Evolutionary conservation across 2,113 vertebrate genomes (phyloP).

Genomic region (Panurus biarmicus): DNA sequence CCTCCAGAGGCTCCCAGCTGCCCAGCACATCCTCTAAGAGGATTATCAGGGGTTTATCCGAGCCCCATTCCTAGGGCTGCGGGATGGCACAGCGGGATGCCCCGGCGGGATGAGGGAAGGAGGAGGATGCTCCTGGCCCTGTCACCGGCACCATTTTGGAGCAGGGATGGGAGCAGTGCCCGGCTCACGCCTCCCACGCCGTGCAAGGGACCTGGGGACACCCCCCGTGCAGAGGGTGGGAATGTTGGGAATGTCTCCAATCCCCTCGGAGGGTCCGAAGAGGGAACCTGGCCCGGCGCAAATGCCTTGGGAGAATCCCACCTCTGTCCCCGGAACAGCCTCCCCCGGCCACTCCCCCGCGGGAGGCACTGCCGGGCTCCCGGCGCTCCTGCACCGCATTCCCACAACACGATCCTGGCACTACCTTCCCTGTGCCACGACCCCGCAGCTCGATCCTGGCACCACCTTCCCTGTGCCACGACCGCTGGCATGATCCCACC

Average conservation of each 20-base stretch:
- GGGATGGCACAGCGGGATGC: neutral
- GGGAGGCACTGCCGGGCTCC: fast-evolving
- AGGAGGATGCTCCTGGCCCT: neutral
- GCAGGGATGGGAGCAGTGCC: fast-evolving
- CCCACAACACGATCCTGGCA: fast-evolving
- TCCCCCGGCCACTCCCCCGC: neutral
- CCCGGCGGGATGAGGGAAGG: neutral
- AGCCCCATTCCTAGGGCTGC: neutral
- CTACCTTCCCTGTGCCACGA: neutral
- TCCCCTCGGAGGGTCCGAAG: fast-evolving
- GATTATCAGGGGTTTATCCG: neutral
- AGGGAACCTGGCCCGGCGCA: fast-evolving
- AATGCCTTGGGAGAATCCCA: neutral
- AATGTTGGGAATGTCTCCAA: fast-evolving
- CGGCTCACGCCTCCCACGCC: fast-evolving
- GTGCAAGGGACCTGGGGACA: neutral
- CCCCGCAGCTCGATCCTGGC: fast-evolving
- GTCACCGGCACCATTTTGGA: neutral
- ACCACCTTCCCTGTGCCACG: fast-evolving
- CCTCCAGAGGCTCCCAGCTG: neutral
- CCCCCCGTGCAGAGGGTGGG: neutral
- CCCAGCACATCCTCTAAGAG: neutral
- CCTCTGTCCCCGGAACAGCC: neutral
- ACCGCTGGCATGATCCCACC: too few relatives aligned
- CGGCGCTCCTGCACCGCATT: fast-evolving